phyloP scores from a whole-genome alignment of 2,888 invertebrate species.

The Watsonalla cultraria region DNA sequence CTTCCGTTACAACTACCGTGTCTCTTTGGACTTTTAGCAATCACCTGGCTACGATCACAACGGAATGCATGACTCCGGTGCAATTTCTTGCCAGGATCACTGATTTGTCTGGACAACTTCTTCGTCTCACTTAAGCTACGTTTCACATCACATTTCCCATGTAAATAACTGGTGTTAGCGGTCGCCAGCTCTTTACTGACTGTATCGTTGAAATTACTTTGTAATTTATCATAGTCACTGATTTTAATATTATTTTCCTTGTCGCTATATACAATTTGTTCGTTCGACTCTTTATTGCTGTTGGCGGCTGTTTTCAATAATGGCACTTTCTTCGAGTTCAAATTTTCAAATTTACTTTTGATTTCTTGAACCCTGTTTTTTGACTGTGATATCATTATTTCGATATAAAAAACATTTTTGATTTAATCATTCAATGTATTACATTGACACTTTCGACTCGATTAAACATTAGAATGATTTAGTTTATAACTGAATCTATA shows the following conservation, averaged over 20 bases:
- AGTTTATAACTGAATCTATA: too few species aligned
- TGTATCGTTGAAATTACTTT: conserved; percentile 24
- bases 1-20: conserved; percentile 62
- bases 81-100: conserved; percentile 76
- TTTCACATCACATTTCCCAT: conserved; percentile 54
- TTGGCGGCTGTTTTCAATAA: conserved; percentile 15
- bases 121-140: conserved; percentile 46
- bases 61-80: conserved; percentile 80
- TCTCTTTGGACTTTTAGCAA: conserved; percentile 46
- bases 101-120: conserved; percentile 61
- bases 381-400: conserved; percentile 70
- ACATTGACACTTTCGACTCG: not conserved
- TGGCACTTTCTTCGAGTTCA: conserved; percentile 50
- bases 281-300: conserved; percentile 24
- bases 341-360: conserved; percentile 81
- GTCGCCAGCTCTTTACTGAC: conserved; percentile 11
- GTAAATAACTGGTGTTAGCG: conserved; percentile 59
- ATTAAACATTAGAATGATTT: not conserved
- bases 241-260: conserved; percentile 8
- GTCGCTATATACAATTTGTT: conserved; percentile 8
- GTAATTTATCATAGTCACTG: conserved; percentile 15
- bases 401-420: conserved; percentile 49
- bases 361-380: conserved; percentile 81
- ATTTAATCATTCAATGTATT: conserved; percentile 5
- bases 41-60: conserved; percentile 68